phyloP scores from a whole-genome alignment of 2,888 invertebrate genomes.

The Asteroscopus sphinx region DNA sequence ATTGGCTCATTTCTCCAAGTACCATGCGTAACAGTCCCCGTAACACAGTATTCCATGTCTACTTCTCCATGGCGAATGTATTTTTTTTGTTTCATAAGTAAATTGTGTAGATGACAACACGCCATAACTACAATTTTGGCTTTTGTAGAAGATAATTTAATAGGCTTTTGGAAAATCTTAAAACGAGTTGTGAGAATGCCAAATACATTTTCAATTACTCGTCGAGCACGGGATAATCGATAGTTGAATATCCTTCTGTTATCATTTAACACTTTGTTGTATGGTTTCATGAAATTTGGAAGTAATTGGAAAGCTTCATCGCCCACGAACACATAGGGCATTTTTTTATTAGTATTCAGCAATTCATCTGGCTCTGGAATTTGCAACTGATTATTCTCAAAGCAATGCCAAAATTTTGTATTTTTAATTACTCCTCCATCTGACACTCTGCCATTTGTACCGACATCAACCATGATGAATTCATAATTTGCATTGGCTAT shows the following conservation, averaged over 20 bases:
- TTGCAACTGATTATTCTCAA: slow-evolving; percentile 13
- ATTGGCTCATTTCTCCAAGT: no score
- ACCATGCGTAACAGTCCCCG: no score
- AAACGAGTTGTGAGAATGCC: slow-evolving; percentile 35
- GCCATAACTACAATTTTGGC: not conserved
- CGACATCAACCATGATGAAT: no score
- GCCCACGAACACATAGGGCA: slow-evolving; percentile 25
- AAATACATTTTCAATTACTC: slow-evolving; percentile 37
- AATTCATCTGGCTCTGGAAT: slow-evolving; percentile 18
- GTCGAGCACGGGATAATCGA: slow-evolving; percentile 36
- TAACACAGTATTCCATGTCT: no score
- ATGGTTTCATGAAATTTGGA: slow-evolving; percentile 1
- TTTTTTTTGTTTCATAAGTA: no score
- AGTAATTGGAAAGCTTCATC: slow-evolving; percentile 35
- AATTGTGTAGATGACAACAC: no score
- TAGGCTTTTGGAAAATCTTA: slow-evolving; percentile 26
- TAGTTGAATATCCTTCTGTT: slow-evolving; percentile 38
- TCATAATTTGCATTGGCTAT: no score
- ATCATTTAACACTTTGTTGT: slow-evolving; percentile 25
- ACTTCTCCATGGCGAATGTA: no score
- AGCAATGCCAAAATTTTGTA: slow-evolving; percentile 6
- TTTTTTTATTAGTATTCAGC: slow-evolving; percentile 1
- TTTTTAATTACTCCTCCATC: slow-evolving; percentile 13
- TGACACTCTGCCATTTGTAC: slow-evolving; percentile 14
- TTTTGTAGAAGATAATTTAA: not conserved